Percentiles rank a stretch among this genome's conserved stretches.
Evolutionary conservation across 1,140 invertebrate genomes (phyloP).

Genomic region (Leptinotarsa texana): DNA sequence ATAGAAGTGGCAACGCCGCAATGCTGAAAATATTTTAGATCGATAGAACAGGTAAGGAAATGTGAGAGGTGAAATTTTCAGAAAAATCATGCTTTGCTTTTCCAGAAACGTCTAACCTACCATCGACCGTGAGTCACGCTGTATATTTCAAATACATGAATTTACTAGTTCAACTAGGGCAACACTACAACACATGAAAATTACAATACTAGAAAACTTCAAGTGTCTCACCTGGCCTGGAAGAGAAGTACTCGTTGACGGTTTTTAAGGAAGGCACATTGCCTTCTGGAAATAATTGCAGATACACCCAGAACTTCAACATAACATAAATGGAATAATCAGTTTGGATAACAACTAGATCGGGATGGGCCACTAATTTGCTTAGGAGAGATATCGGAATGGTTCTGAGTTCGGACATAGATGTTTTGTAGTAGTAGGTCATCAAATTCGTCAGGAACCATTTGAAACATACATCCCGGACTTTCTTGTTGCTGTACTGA

Average conservation of each 20-base stretch:
- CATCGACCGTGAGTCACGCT: too few relatives aligned
- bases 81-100: too few relatives aligned
- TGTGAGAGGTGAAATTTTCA: too few relatives aligned
- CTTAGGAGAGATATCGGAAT: constrained; percentile 66
- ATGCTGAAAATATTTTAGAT: too few relatives aligned
- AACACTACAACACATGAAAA: background rate
- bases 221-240: constrained; percentile 47
- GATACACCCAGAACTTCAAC: constrained; percentile 70
- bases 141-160: too few relatives aligned
- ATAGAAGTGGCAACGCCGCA: too few relatives aligned
- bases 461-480: constrained; percentile 66
- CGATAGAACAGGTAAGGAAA: too few relatives aligned
- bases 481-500: constrained; percentile 68
- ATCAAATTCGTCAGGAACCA: constrained; percentile 76
- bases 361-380: constrained; percentile 66
- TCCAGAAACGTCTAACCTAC: too few relatives aligned
- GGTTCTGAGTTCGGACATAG: constrained; percentile 55
- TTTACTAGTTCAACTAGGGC: too few relatives aligned
- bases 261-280: constrained; percentile 41
- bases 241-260: constrained; percentile 59
- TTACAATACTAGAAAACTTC: background rate
- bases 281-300: constrained; percentile 52
- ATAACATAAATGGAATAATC: constrained; percentile 80
- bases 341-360: constrained; percentile 78
- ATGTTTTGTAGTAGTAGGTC: constrained; percentile 61